These are phyloP conservation scores for Mus minutoides DNA, from an alignment of 2,797 vertebrate species.

Conservation along the genomic window DNA sequence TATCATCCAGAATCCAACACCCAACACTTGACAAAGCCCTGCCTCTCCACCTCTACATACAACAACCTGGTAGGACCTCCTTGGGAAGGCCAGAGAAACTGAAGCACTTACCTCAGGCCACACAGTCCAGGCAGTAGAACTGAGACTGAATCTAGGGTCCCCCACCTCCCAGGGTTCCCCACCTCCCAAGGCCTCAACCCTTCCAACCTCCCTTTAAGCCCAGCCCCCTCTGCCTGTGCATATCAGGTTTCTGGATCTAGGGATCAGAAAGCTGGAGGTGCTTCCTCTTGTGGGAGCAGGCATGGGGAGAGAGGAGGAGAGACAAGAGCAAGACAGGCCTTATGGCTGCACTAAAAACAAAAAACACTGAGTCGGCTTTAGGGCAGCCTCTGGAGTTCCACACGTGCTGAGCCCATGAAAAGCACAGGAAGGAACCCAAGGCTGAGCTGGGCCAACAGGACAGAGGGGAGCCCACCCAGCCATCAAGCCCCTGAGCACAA, in stretches of 20 bases:
- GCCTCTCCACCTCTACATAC: neutral
- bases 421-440: neutral
- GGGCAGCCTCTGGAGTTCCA: neutral
- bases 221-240: neutral
- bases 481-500: neutral
- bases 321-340: neutral
- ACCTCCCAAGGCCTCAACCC: neutral
- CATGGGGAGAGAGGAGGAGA: fast-evolving
- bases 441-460: neutral
- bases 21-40: fast-evolving
- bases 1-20: neutral
- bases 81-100: neutral
- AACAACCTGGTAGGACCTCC: neutral
- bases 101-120: neutral
- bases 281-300: neutral
- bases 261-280: too few relatives aligned
- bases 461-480: too few relatives aligned
- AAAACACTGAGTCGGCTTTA: neutral
- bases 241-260: neutral
- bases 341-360: neutral
- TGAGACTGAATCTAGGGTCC: neutral
- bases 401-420: fast-evolving
- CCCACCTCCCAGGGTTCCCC: neutral
- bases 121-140: neutral
- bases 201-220: neutral